Percentiles rank a stretch among this genome's conserved stretches.
phyloP scores from a whole-genome alignment of 2,888 invertebrate species.

The Drosophila mettleri region DNA sequence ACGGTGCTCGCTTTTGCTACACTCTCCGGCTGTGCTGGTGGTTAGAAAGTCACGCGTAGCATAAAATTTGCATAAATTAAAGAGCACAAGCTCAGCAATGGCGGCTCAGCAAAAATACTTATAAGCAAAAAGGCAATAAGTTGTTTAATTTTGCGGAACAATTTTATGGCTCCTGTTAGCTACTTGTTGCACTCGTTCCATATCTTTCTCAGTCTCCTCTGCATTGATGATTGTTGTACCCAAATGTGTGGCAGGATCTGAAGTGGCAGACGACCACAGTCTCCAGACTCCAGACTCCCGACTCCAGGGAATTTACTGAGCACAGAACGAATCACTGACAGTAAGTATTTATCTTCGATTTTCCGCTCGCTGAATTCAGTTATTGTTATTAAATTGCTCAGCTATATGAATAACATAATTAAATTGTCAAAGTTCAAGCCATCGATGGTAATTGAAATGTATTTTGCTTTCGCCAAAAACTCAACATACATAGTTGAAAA shows the following conservation, averaged over 20 bases:
- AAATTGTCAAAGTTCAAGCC: background rate
- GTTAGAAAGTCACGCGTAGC: constrained; percentile 65
- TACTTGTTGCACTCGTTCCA: constrained; percentile 66
- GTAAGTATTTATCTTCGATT: background rate
- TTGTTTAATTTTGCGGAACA: constrained; percentile 71
- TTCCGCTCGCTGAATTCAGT: background rate
- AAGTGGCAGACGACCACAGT: background rate
- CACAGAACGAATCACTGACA: background rate
- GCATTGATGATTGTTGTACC: constrained; percentile 1
- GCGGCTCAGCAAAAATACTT: constrained; percentile 30
- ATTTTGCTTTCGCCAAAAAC: background rate
- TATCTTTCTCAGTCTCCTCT: background rate
- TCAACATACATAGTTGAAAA: constrained; percentile 9
- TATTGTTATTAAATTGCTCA: background rate
- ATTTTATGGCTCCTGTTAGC: constrained; percentile 41
- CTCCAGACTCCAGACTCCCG: too few species aligned
- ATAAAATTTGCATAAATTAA: constrained; percentile 77
- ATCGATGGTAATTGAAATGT: constrained; percentile 1
- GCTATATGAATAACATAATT: background rate
- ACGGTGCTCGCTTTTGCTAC: constrained; percentile 1
- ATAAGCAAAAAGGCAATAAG: constrained; percentile 53
- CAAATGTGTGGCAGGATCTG: constrained; percentile 2
- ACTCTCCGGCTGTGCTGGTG: constrained; percentile 13
- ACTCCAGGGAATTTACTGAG: background rate
- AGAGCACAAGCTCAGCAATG: constrained; percentile 48